A percentile compares a stretch with the other conserved stretches of the same genome.
These are phyloP conservation scores for Cossypha heuglini DNA, from an alignment of 2,797 vertebrate genomes.

Conservation along the genomic window DNA sequence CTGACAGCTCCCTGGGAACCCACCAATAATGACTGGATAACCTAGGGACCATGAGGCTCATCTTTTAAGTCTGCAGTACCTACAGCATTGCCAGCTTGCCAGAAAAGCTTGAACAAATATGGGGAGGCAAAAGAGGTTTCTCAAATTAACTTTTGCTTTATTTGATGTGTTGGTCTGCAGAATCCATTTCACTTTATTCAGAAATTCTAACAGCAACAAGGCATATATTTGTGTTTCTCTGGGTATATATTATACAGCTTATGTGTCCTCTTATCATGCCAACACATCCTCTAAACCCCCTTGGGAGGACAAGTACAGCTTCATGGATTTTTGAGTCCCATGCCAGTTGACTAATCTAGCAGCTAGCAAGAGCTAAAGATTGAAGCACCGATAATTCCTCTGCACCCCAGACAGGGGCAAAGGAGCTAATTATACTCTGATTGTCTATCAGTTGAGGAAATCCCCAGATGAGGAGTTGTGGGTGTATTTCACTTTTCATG, in stretches of 20 bases:
- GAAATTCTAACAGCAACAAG: not conserved
- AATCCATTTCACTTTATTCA: not conserved
- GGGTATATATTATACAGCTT: not conserved
- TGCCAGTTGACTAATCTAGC: not conserved
- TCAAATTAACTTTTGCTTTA: not conserved
- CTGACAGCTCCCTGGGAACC: not conserved
- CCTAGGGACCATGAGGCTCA: not conserved
- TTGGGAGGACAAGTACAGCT: not conserved
- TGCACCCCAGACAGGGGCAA: not conserved
- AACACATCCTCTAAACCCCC: not conserved
- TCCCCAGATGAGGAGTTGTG: slow-evolving; percentile 33
- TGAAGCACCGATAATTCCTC: not conserved
- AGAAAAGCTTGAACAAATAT: not conserved
- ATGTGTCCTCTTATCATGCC: not conserved
- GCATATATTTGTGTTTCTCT: not conserved
- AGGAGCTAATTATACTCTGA: not conserved
- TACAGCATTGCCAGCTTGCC: not conserved
- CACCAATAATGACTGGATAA: not conserved
- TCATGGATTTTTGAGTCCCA: not conserved
- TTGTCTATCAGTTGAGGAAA: slow-evolving; percentile 23
- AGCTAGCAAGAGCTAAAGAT: not conserved
- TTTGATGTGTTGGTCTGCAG: not conserved
- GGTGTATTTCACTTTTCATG: slow-evolving; percentile 40
- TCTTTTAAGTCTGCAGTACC: not conserved
- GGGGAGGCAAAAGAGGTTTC: not conserved